Evolutionary conservation across 2,797 vertebrate genomes (phyloP).

Genomic region (Fundulus diaphanus): DNA sequence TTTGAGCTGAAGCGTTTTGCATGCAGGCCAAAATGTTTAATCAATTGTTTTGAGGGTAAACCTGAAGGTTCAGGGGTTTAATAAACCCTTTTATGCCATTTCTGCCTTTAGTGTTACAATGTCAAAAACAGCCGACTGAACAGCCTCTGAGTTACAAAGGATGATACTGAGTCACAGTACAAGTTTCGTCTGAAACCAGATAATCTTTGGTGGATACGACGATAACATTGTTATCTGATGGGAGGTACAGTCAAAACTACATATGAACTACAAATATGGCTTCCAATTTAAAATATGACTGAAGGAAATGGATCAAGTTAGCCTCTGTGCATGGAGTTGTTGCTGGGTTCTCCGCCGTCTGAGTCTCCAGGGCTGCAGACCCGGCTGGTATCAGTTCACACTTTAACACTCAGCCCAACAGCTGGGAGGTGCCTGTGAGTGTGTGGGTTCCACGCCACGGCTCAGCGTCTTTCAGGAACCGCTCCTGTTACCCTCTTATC

Average conservation of each 20-base stretch:
- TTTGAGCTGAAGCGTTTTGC: too few species aligned
- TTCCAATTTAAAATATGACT: not conserved
- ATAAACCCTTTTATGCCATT: too few species aligned
- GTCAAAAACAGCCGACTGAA: not conserved
- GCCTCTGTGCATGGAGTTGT: not conserved
- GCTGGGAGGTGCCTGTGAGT: slow-evolving; percentile 14
- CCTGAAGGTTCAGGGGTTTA: too few species aligned
- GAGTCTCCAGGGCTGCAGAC: slow-evolving; percentile 27
- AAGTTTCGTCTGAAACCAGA: not conserved
- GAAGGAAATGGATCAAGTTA: not conserved
- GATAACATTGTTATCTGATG: not conserved
- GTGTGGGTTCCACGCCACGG: slow-evolving; percentile 3
- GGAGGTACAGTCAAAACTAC: not conserved
- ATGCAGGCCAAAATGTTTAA: too few species aligned
- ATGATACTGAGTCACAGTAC: too few species aligned
- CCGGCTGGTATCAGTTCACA: slow-evolving; percentile 51
- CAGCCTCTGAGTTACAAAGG: too few species aligned
- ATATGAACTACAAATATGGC: not conserved
- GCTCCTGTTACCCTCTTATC: slow-evolving; percentile 39
- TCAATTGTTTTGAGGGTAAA: too few species aligned
- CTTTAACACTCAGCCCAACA: slow-evolving; percentile 50
- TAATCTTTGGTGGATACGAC: too few species aligned
- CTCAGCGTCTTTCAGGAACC: slow-evolving; percentile 29
- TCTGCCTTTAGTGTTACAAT: not conserved
- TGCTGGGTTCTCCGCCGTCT: not conserved